Evolutionary conservation across 2,113 vertebrate genomes (phyloP).

Genomic region (Planiliza haematocheilus): DNA sequence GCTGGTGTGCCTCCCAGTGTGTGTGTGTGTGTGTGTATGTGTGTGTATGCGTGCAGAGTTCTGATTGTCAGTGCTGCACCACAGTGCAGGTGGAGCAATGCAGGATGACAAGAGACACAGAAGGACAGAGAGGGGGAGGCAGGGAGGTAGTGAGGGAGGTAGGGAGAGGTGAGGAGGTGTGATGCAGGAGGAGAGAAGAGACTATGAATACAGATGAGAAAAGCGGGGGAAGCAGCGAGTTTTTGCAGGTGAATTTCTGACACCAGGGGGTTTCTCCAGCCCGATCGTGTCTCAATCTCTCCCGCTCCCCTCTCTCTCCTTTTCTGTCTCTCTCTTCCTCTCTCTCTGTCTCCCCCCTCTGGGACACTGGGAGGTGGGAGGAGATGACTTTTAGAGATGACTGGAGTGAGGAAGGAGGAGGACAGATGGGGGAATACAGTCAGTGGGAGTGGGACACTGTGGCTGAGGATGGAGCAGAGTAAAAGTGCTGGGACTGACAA

Average conservation of each 20-base stretch:
- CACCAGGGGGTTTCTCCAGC: slow-evolving; percentile 75
- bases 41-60: slow-evolving; percentile 67
- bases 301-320: slow-evolving; percentile 48
- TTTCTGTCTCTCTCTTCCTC: slow-evolving; percentile 23
- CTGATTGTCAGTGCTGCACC: slow-evolving; percentile 77
- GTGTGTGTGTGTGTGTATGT: slow-evolving; percentile 36
- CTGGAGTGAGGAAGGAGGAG: slow-evolving; percentile 63
- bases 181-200: slow-evolving; percentile 71
- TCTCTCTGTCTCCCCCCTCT: slow-evolving; percentile 42
- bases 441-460: slow-evolving; percentile 52
- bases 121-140: slow-evolving; percentile 56
- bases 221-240: slow-evolving; percentile 68
- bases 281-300: slow-evolving; percentile 68
- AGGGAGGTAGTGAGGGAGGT: slow-evolving; percentile 26
- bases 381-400: slow-evolving; percentile 78
- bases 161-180: slow-evolving; percentile 65
- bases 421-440: slow-evolving; percentile 68
- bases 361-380: slow-evolving; percentile 67
- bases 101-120: slow-evolving; percentile 72
- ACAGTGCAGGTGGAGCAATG: slow-evolving; percentile 79
- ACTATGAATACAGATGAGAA: slow-evolving; percentile 80
- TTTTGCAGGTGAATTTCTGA: slow-evolving; percentile 77
- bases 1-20: slow-evolving; percentile 14
- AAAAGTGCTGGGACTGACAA: slow-evolving; percentile 37
- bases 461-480: slow-evolving; percentile 40